These are phyloP conservation scores for Drosophila putrida DNA, from an alignment of 2,888 invertebrate species.

Conservation along the genomic window DNA sequence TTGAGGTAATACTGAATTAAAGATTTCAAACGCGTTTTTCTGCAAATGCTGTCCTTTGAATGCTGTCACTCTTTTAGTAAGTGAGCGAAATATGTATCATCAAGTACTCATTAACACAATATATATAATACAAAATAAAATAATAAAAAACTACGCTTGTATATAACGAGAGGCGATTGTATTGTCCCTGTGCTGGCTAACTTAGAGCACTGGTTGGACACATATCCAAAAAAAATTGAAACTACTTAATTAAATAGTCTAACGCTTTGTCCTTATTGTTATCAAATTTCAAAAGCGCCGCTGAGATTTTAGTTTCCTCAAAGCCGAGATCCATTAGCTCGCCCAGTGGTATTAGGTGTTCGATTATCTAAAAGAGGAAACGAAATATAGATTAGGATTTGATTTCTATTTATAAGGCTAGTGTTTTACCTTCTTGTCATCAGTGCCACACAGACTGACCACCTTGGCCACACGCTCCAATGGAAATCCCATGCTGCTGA, in stretches of 20 bases:
- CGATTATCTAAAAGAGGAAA: conserved; percentile 88
- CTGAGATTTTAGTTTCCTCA: conserved; percentile 90
- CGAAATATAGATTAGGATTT: neutral
- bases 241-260: conserved; percentile 92
- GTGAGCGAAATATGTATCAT: conserved; percentile 7
- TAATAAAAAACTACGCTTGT: conserved; percentile 32
- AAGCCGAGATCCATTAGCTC: conserved; percentile 94
- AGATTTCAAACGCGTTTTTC: too few species aligned
- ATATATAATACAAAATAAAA: conserved; percentile 28
- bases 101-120: conserved; percentile 19
- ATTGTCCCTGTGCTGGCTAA: conserved; percentile 14
- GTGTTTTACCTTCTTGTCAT: conserved; percentile 87
- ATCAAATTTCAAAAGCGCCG: conserved; percentile 91
- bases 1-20: too few species aligned
- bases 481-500: conserved; percentile 96
- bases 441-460: conserved; percentile 91
- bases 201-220: conserved; percentile 28
- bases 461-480: conserved; percentile 92
- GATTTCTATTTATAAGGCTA: too few species aligned
- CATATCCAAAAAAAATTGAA: conserved; percentile 57
- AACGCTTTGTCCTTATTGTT: conserved; percentile 94
- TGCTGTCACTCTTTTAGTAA: too few species aligned
- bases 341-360: conserved; percentile 91
- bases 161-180: conserved; percentile 40
- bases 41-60: too few species aligned